These are phyloP conservation scores for Alligator mississippiensis DNA, from an alignment of 2,113 vertebrate species.

Conservation along the genomic window DNA sequence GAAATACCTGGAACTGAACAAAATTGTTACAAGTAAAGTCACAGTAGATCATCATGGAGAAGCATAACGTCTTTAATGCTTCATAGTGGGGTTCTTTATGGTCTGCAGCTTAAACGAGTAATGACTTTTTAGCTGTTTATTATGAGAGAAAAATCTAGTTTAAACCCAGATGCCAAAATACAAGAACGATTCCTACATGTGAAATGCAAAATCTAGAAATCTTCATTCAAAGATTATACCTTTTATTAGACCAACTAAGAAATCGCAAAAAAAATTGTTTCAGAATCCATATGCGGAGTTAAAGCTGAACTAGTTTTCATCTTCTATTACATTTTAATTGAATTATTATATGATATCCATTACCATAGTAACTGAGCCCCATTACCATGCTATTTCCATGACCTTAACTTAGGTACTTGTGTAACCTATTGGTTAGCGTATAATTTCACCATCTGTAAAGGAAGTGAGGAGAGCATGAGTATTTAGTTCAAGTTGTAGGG, in stretches of 20 bases:
- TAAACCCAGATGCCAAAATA: neutral
- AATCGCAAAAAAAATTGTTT: neutral
- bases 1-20: neutral
- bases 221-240: no score
- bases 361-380: neutral
- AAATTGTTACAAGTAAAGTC: neutral
- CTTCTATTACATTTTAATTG: neutral
- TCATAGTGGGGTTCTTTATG: neutral
- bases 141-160: neutral
- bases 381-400: neutral
- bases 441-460: neutral
- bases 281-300: neutral
- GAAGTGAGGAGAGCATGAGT: neutral
- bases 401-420: rapidly evolving
- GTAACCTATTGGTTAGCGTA: neutral
- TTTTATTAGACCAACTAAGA: no score
- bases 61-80: neutral
- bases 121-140: neutral
- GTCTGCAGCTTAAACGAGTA: neutral
- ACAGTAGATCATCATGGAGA: neutral
- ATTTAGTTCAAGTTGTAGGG: neutral
- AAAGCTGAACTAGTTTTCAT: neutral
- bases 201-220: no score
- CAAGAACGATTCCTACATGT: neutral
- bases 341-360: neutral